Conservation (phyloP, 2,797 vertebrate species). For the Leptatherina wallacei region DNA sequence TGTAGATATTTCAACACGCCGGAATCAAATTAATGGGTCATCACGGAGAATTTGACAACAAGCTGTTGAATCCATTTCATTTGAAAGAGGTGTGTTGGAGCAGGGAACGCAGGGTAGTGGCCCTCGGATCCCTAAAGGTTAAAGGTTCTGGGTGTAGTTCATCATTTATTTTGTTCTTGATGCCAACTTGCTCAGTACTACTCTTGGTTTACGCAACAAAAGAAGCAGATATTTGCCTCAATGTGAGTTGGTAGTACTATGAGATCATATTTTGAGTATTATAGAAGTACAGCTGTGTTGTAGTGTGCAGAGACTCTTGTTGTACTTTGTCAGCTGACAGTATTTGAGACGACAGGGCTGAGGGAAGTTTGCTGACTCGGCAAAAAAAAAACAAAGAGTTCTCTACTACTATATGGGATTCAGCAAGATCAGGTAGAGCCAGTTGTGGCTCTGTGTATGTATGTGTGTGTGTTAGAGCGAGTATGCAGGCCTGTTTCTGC, state of each 20-base stretch:
- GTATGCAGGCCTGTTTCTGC: conserved; percentile 48
- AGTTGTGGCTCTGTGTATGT: conserved; percentile 42
- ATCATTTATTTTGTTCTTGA: conserved; percentile 5
- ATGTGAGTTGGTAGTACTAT: background rate
- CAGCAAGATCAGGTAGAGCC: conserved; percentile 65
- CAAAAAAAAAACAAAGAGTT: conserved; percentile 80
- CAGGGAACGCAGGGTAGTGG: background rate
- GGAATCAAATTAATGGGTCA: background rate
- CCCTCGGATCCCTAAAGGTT: background rate
- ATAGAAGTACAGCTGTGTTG: conserved; percentile 24
- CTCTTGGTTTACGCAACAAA: conserved; percentile 12
- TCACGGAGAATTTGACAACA: background rate
- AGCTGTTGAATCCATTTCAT: background rate
- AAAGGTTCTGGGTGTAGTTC: conserved; percentile 18
- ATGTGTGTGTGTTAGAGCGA: conserved; percentile 30
- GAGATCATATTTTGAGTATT: conserved; percentile 26
- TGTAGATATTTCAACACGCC: too few species aligned
- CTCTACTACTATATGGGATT: conserved; percentile 65
- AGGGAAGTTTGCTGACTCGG: conserved; percentile 78
- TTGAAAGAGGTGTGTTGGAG: background rate
- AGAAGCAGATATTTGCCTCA: conserved; percentile 15
- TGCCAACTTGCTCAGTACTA: background rate
- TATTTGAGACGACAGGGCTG: conserved; percentile 70
- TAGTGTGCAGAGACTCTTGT: conserved; percentile 40
- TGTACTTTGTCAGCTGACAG: conserved; percentile 66